Base-by-base conservation (phyloP, 2,113 vertebrate genomes). In the Nematolebias whitei region DNA sequence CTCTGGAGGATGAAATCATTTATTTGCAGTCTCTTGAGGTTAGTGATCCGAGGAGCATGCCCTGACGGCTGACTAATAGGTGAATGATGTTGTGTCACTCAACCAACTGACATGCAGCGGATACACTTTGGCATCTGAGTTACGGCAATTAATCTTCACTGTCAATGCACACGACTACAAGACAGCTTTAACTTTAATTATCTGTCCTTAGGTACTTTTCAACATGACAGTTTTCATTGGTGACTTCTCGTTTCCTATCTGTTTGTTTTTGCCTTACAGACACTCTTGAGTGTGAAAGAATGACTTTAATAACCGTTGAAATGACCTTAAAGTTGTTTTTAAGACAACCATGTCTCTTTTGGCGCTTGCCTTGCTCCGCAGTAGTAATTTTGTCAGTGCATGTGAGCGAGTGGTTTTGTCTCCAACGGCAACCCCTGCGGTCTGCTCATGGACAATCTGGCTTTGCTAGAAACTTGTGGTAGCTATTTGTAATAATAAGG, bases 21-120 rank as follows among this genome's bases (percentile, higher is more conserved):
- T 77, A 74, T 87, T 76, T 68, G 68, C 61, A 74, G 74, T 53
- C 79, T 82, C 51, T 67, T 62, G 70, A 80, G 67, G 74, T 61
- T 71, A 70, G 78, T 62, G 71, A 89, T 79, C 79, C 76, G 53
- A 67, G 60, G 53, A 80, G 80, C 61, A 67, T 73, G 45, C 62
- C 80, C 78, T 68, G 70, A 66, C 71, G 73, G 76, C 64, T 89
- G 88, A 90, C 85, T 89, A 86, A 87, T 76, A 41, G 2, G 51
- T 51, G 52, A 47, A 61, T 72, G 71, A 63, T 72, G 74, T 79
- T 47, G 70, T 86, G 88, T 78, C 76, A 81, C 68, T 65, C 70
- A 69, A 24, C 68, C 71, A 70, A 10, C 47, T 69, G 67, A 73
- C 67, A 63, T 8, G 9, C 47, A 44, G 52, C 65, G 49, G 66